These are phyloP conservation scores for Holacanthus passer DNA, from an alignment of 2,113 vertebrate species.

Conservation along the genomic window DNA sequence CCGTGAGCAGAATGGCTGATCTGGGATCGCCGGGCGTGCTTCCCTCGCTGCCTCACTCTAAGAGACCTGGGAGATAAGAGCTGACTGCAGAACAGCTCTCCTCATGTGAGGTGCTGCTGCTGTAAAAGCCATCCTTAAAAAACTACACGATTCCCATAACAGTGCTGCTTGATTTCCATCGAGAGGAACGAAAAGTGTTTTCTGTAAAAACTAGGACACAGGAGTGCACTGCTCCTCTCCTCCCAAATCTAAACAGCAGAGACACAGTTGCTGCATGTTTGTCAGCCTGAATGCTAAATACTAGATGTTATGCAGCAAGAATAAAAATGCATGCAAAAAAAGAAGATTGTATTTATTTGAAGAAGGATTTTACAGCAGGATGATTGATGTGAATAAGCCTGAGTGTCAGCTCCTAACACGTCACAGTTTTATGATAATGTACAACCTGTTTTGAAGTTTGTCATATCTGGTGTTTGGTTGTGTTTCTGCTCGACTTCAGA, in stretches of 20 bases:
- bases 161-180: slow-evolving; percentile 26
- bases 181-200: slow-evolving; percentile 10
- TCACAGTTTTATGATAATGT: neutral
- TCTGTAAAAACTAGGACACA: slow-evolving; percentile 32
- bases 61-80: slow-evolving; percentile 13
- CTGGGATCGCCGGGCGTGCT: slow-evolving; percentile 21
- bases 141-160: neutral
- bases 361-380: neutral
- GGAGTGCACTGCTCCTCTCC: neutral
- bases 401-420: neutral
- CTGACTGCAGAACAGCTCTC: slow-evolving; percentile 8
- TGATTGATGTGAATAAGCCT: neutral
- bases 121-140: slow-evolving; percentile 10
- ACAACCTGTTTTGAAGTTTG: neutral
- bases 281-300: slow-evolving; percentile 14
- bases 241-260: neutral
- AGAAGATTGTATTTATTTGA: neutral
- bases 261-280: neutral
- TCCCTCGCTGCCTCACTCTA: neutral
- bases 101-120: slow-evolving; percentile 3
- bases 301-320: neutral
- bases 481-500: neutral
- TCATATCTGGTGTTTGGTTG: neutral
- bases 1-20: slow-evolving; percentile 38
- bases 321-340: neutral